Evolutionary conservation across 2,113 vertebrate genomes (phyloP).

Genomic region (Anseranas semipalmata): DNA sequence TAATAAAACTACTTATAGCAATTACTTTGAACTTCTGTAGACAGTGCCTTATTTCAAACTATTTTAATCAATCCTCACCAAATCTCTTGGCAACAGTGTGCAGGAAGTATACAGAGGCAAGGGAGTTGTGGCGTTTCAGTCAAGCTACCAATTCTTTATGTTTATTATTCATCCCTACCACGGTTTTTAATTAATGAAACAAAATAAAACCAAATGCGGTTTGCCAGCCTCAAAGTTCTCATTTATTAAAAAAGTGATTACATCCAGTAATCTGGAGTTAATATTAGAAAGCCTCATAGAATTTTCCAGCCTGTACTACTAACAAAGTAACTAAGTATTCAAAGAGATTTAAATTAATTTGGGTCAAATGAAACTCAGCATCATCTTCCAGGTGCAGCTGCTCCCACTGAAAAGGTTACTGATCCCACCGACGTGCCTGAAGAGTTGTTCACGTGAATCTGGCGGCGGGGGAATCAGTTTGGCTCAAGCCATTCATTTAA

Average conservation of each 20-base stretch:
- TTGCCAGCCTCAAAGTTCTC: neutral
- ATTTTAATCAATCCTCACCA: constrained; percentile 66
- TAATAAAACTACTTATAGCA: constrained; percentile 58
- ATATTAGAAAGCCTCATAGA: constrained; percentile 31
- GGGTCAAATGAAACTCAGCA: constrained; percentile 37
- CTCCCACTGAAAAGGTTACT: constrained; percentile 3
- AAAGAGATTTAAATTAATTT: constrained; percentile 53
- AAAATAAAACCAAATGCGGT: constrained; percentile 18
- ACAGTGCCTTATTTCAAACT: constrained; percentile 49
- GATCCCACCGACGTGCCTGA: neutral
- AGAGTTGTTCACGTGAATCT: neutral
- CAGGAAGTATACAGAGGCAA: neutral
- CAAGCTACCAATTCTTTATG: neutral
- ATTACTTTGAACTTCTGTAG: constrained; percentile 64
- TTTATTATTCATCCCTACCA: constrained; percentile 44
- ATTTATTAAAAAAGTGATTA: constrained; percentile 56
- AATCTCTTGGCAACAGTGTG: constrained; percentile 54
- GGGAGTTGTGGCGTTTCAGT: neutral
- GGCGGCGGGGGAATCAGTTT: rapidly evolving
- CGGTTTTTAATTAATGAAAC: constrained; percentile 54
- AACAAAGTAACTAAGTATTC: constrained; percentile 35
- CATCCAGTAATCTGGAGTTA: constrained; percentile 25
- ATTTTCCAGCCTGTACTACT: neutral
- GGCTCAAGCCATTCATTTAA: neutral
- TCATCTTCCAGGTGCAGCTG: constrained; percentile 52